Evolutionary conservation across 30 jellyfish, hydroid and myxozoan genomes (phyloP).

Genomic region (Hydractinia echinata): DNA sequence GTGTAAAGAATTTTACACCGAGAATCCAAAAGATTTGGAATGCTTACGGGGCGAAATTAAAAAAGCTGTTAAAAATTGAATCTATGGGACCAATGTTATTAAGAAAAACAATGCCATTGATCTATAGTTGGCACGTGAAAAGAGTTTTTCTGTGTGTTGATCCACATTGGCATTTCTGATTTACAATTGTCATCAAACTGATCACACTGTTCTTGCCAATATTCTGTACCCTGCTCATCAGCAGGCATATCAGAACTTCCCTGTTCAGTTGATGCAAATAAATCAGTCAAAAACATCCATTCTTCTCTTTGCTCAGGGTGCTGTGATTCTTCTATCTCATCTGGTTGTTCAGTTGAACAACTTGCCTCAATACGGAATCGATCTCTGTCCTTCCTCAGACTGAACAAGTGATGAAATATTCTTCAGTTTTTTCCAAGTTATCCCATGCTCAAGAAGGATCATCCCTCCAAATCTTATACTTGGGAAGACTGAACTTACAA

Average conservation of each 20-base stretch:
- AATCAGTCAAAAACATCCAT: constrained; percentile 9
- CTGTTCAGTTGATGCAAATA: not conserved
- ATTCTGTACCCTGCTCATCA: not conserved
- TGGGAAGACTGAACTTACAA: not conserved
- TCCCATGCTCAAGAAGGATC: not conserved
- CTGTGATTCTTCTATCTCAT: not conserved
- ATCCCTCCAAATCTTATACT: not conserved
- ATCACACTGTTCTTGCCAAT: not conserved
- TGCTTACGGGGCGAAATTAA: no score
- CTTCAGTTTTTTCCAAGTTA: constrained; percentile 1
- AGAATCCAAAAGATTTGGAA: no score
- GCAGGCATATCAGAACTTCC: not conserved
- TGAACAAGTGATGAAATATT: not conserved
- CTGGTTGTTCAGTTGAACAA: not conserved
- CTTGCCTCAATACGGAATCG: not conserved
- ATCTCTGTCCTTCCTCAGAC: not conserved
- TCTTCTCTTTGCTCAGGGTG: constrained; percentile 3
- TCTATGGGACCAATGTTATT: no score
- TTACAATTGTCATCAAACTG: not conserved
- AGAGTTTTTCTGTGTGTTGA: not conserved
- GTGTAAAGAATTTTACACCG: no score
- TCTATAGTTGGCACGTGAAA: not conserved
- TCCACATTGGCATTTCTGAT: not conserved
- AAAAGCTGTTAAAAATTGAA: no score
- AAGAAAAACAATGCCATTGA: no score